Conservation (phyloP, 2,113 vertebrate genomes). For the Silurus glanis region DNA sequence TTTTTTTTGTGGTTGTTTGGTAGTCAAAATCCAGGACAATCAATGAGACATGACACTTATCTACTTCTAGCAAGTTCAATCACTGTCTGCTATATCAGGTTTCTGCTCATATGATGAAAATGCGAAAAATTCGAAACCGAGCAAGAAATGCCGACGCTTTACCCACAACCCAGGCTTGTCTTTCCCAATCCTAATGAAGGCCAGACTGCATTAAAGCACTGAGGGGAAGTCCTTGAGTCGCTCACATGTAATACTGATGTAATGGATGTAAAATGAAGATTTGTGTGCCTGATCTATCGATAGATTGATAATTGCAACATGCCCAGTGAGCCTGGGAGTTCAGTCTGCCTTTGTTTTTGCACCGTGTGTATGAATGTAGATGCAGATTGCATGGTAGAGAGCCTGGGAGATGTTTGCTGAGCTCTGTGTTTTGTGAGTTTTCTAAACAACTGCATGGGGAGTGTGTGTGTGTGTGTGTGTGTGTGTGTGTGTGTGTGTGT, state of each 20-base stretch:
- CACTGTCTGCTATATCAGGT: background rate
- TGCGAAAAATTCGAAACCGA: background rate
- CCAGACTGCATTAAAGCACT: background rate
- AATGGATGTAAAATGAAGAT: background rate
- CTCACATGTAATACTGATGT: background rate
- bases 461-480: too few species aligned
- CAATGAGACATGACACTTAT: background rate
- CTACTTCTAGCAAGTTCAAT: background rate
- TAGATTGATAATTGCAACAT: background rate
- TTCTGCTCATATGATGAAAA: background rate
- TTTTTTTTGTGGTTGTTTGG: background rate
- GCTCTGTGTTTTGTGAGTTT: constrained; percentile 52
- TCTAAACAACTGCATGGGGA: constrained; percentile 13
- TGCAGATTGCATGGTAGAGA: constrained; percentile 18
- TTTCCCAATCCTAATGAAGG: background rate
- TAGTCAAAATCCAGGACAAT: background rate
- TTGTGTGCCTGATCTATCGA: background rate
- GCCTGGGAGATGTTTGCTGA: constrained; percentile 36
- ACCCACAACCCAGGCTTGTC: background rate
- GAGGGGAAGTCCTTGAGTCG: background rate
- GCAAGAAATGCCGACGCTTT: background rate
- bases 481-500: too few species aligned
- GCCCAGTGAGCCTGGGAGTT: background rate
- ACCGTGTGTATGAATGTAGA: background rate
- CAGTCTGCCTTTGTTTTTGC: background rate